A percentile compares a stretch with the other conserved stretches of the same genome.
Conservation (phyloP, 2,113 vertebrate genomes). For the Tor tambroides region DNA sequence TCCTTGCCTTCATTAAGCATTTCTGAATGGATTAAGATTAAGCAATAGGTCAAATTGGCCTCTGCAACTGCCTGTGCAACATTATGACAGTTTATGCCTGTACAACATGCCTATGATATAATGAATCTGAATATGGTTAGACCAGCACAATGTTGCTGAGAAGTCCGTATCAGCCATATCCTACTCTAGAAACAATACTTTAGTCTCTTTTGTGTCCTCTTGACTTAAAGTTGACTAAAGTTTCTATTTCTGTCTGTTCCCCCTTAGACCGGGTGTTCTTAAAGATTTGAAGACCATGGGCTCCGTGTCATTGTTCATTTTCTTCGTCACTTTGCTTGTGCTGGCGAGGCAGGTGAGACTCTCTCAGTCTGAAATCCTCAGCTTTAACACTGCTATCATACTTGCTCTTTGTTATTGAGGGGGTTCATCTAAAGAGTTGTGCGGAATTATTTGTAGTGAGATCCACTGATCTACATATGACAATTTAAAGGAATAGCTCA, state of each 20-base stretch:
- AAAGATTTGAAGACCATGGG: constrained; percentile 99
- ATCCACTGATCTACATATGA: background rate
- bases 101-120: too few relatives aligned
- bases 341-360: constrained; percentile 93
- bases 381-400: background rate
- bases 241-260: background rate
- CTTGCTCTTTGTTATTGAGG: background rate
- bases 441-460: background rate
- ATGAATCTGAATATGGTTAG: background rate
- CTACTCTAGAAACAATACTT: background rate
- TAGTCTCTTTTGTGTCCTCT: background rate
- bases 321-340: constrained; percentile 93
- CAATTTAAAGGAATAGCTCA: background rate
- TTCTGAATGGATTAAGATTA: background rate
- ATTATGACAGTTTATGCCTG: background rate
- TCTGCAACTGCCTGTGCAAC: background rate
- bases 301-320: constrained; percentile 93
- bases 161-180: background rate
- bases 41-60: background rate
- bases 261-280: constrained; percentile 88
- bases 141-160: background rate
- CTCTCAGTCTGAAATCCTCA: background rate
- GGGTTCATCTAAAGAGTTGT: background rate
- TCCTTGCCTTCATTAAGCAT: background rate
- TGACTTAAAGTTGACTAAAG: background rate